These are phyloP conservation scores for Dryomyza anilis DNA, from an alignment of 2,888 invertebrate genomes.

Conservation along the genomic window DNA sequence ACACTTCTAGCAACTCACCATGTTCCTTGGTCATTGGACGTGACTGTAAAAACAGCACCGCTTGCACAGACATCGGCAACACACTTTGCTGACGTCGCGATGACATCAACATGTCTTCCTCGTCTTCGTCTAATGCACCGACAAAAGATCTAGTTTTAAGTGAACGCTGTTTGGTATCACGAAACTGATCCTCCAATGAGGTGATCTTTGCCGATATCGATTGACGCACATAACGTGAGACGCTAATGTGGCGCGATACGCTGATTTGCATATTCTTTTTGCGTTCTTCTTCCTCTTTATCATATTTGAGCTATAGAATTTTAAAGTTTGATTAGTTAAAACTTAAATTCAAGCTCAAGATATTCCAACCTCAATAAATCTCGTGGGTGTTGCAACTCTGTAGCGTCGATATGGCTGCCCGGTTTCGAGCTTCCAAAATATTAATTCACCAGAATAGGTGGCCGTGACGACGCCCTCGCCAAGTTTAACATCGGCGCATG, in stretches of 20 bases:
- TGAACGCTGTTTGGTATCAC: not conserved
- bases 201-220: constrained; percentile 41
- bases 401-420: constrained; percentile 72
- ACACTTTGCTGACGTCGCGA: constrained; percentile 10
- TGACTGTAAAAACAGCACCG: constrained; percentile 70
- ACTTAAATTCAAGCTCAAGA: not conserved
- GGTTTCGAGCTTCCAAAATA: constrained; percentile 83
- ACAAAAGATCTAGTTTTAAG: not conserved
- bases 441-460: constrained; percentile 78
- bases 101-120: constrained; percentile 16
- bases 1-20: constrained; percentile 40
- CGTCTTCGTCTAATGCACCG: constrained; percentile 14
- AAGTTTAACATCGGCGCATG: constrained; percentile 69
- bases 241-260: constrained; percentile 34
- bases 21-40: constrained; percentile 64
- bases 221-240: constrained; percentile 41
- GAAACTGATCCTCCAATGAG: constrained; percentile 11
- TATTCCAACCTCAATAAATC: constrained; percentile 50
- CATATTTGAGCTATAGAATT: constrained; percentile 42
- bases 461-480: constrained; percentile 75
- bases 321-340: not conserved
- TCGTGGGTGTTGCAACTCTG: constrained; percentile 56
- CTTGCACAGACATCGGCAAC: constrained; percentile 68
- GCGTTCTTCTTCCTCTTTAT: constrained; percentile 25
- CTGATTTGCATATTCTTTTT: too few species aligned